These are phyloP conservation scores for Gymnoscelis rufifasciata DNA, from an alignment of 2,888 invertebrate species.

Conservation along the genomic window DNA sequence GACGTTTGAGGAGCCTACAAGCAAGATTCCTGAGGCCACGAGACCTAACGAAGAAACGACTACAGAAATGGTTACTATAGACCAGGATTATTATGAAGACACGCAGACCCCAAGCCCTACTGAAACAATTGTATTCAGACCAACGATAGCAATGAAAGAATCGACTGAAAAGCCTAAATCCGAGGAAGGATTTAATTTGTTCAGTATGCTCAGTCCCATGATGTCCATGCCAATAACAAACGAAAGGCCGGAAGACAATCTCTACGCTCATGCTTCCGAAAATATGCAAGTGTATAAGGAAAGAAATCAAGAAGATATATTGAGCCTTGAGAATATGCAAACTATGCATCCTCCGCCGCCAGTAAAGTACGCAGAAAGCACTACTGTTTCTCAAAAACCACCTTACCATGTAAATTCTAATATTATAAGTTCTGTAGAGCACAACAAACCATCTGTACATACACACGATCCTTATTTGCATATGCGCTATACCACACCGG, in stretches of 20 bases:
- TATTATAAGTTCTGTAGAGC: conserved; percentile 36
- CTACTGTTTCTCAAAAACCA: conserved; percentile 37
- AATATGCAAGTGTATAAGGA: conserved; percentile 63
- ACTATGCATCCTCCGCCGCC: conserved; percentile 80
- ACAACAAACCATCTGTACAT: conserved; percentile 40
- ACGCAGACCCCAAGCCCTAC: conserved; percentile 46
- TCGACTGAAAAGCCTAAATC: conserved; percentile 33
- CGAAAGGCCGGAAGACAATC: conserved; percentile 62
- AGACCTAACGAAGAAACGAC: conserved; percentile 43
- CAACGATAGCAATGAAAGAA: conserved; percentile 33
- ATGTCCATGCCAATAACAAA: conserved; percentile 68
- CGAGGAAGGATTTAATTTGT: conserved; percentile 39
- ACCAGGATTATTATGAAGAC: conserved; percentile 43
- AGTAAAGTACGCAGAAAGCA: conserved; percentile 40
- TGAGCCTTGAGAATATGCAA: conserved; percentile 76
- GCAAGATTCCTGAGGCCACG: conserved; percentile 25
- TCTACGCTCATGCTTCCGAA: conserved; percentile 68
- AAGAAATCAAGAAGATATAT: conserved; percentile 41
- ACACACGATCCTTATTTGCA: conserved; percentile 67
- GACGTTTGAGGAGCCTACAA: conserved; percentile 22
- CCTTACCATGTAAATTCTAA: conserved; percentile 45
- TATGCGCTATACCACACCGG: conserved; percentile 70
- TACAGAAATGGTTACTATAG: conserved; percentile 41
- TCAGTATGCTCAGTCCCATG: conserved; percentile 69
- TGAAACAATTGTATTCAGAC: conserved; percentile 30